phyloP scores from a whole-genome alignment of 2,888 invertebrate species.

The Malthinus flaveolus region DNA sequence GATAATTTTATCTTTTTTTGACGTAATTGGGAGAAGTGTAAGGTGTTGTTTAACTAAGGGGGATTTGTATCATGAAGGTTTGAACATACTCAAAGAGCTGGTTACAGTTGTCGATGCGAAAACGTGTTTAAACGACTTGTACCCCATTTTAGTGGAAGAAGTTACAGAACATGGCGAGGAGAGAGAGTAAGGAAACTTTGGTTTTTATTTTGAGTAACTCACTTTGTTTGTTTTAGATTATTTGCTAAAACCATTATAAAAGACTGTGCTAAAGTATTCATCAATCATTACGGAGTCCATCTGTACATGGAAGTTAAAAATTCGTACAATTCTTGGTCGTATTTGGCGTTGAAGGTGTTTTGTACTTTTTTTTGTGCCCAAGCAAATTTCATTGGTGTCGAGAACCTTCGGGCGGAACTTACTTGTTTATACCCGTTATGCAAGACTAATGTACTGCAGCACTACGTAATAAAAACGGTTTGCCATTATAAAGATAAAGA shows the following conservation, averaged over 20 bases:
- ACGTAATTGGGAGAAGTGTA: background rate
- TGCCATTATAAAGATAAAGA: constrained; percentile 1
- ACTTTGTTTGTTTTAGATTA: background rate
- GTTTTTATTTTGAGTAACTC: background rate
- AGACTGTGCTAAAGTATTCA: too few relatives aligned
- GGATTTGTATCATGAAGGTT: background rate
- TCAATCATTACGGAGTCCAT: background rate
- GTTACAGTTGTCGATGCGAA: background rate
- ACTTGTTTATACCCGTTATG: background rate
- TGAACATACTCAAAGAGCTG: background rate
- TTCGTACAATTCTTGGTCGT: too few relatives aligned
- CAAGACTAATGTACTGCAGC: background rate
- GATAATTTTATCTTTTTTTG: background rate
- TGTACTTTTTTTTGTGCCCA: too few relatives aligned
- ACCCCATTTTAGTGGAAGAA: background rate
- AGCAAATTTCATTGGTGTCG: too few relatives aligned
- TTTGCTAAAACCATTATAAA: too few relatives aligned
- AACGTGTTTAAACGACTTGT: background rate
- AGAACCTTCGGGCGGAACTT: background rate
- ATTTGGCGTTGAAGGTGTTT: too few relatives aligned
- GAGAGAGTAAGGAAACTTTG: background rate
- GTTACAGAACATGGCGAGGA: background rate
- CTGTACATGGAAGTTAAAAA: background rate
- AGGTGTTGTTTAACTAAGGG: background rate
- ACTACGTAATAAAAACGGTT: background rate